Evolutionary conservation across 92 coral and sea anemone genomes (phyloP), one percentile per base, ranked within the genome.

Genomic region (Porites evermanni): DNA sequence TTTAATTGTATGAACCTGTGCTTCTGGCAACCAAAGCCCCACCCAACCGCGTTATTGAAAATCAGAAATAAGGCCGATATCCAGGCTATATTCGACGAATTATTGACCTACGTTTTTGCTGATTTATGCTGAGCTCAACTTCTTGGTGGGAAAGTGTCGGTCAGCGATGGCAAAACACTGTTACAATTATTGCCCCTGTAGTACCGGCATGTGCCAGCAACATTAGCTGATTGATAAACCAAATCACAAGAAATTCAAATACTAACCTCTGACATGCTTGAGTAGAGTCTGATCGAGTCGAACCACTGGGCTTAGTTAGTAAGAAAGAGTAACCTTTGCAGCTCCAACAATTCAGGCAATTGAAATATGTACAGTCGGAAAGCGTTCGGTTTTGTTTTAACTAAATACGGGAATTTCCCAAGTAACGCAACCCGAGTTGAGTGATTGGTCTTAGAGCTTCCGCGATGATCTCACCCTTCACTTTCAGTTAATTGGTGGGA

Each of bases 191-290:
- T 38, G 47, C 47, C 47, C 47, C 47, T 38, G 47, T 38, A 38
- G 47, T 52, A 29, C 77, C 0, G 52, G 77, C 38, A 60, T 73
- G 47, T 73, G 47, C 38, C 38, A 14, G 77, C 77, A 51, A 73
- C 47, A 73, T 58, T 73, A 63, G 63, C 77, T 73, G 77, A 21
- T 73, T 73, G 12, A 73, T 13, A 71, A 73, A 73, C 1, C 77
- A 73, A 73, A 73, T 73, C 77, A 73, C 77, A 51, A 23, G 59
- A 73, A 73, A 58, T 73, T 73, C 60, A 73, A 73, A 73, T 47
- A 73, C 77, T 73, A 47, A 73, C 77, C 77, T 73, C 77, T 73
- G 77, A 73, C 77, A 73, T 73, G 77, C 61, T 73, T 73, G 47
- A 60, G 17, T 47, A 44, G 24, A 73, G 24, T 73, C 53, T 47